Base-by-base conservation (phyloP, 2,113 vertebrate genomes). In the Phoenicopterus ruber region DNA sequence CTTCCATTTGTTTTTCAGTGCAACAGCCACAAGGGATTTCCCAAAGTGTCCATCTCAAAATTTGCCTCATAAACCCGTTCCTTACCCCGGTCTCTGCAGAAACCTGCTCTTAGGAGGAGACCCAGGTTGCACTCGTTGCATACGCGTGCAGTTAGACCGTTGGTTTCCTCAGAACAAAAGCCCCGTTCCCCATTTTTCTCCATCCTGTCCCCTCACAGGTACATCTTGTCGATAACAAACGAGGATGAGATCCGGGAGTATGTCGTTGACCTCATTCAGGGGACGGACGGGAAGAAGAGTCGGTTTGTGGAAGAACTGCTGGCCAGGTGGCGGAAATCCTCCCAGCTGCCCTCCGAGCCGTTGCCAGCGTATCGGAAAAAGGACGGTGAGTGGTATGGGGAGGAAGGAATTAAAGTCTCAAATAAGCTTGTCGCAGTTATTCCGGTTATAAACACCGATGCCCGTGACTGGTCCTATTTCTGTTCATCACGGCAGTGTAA, bases 241-340 rank as follows among this genome's bases (percentile, higher is more conserved):
- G 98, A 98, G 46, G 99, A 99, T 0, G 99, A 99, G 97, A 98
- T 99, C 65, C 98, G 98, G 59, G 99, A 99, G 61, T 99, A 99
- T 10, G 98, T 99, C 6, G 96, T 98, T 21, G 99, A 99, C 88
- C 98, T 99, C 20, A 96, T 99, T 21, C 99, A 99, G 92, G 99
- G 99, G 55, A 98, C 98, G 0, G 99, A 99, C 0, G 99, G 98
- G 25, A 98, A 95, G 71, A 99, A 99, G 95, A 96, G 98, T 42
- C 91, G 91, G 42, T 99, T 99, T 86, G 98, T 99, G 63, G 98
- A 99, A 15, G 99, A 99, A 9, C 98, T 99, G 44, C 96, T 99
- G 94, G 70, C 80, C 55, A 97, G 98, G 78, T 99, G 99, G 99
- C 97, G 96, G 92, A 98, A 92, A 82, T 98, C 97, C 66, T 97